Evolutionary conservation across 2,888 invertebrate species (phyloP).

Genomic region (Therioaphis trifolii): DNA sequence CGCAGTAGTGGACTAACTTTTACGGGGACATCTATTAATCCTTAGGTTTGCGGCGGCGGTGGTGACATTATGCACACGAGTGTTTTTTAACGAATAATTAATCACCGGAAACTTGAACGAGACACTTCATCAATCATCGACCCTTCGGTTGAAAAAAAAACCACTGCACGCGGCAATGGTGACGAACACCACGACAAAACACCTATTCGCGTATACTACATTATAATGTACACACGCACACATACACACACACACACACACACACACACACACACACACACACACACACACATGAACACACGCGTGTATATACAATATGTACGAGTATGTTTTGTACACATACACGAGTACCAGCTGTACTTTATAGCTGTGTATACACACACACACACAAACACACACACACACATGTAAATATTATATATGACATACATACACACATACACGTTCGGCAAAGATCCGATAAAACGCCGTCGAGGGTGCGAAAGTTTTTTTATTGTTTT

Average conservation of each 20-base stretch:
- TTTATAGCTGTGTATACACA: too few relatives aligned
- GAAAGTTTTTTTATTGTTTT: too few relatives aligned
- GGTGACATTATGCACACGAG: too few relatives aligned
- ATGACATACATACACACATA: too few relatives aligned
- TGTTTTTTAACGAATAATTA: conserved; percentile 6
- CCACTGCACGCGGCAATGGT: not conserved
- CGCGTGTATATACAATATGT: not conserved
- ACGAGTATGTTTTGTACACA: not conserved
- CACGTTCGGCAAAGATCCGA: too few relatives aligned
- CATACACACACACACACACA: not conserved
- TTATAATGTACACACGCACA: not conserved
- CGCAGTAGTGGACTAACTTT: not conserved
- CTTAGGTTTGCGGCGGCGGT: not conserved
- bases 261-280: too few relatives aligned
- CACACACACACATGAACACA: too few relatives aligned
- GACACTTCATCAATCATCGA: conserved; percentile 6
- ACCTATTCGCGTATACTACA: not conserved
- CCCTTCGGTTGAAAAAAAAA: too few relatives aligned
- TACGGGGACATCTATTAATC: not conserved
- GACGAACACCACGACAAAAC: not conserved
- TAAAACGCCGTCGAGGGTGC: too few relatives aligned
- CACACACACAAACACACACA: too few relatives aligned
- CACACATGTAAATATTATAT: too few relatives aligned
- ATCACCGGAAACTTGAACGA: not conserved
- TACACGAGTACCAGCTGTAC: too few relatives aligned